Percentiles rank a stretch among this genome's conserved stretches.
Conservation (phyloP, 2,888 invertebrate species). For the Esperia sulphurella region DNA sequence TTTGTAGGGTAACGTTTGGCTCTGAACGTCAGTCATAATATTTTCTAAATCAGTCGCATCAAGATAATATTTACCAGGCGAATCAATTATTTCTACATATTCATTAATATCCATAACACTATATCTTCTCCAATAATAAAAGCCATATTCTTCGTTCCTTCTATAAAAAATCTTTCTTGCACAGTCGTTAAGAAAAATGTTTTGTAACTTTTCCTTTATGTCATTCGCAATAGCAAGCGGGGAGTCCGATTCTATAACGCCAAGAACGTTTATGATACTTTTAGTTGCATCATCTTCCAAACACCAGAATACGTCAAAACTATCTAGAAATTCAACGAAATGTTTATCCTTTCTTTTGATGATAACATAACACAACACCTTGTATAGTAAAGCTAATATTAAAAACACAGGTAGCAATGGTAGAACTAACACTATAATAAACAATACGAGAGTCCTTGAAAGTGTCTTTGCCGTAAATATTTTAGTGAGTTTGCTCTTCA, state of each 20-base stretch:
- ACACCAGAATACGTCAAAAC: slow-evolving; percentile 76
- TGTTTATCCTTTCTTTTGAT: slow-evolving; percentile 42
- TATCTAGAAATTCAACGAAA: slow-evolving; percentile 67
- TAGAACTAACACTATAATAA: slow-evolving; percentile 25
- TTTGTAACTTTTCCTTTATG: slow-evolving; percentile 37
- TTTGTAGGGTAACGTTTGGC: slow-evolving; percentile 58
- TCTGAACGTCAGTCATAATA: slow-evolving; percentile 52
- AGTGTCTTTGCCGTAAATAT: slow-evolving; percentile 15
- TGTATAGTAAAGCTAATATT: slow-evolving; percentile 33
- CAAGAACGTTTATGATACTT: slow-evolving; percentile 69
- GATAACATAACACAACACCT: slow-evolving; percentile 37
- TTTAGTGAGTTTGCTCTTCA: slow-evolving; percentile 15
- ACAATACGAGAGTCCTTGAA: slow-evolving; percentile 20
- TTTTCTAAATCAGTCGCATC: slow-evolving; percentile 45
- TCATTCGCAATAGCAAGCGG: slow-evolving; percentile 28
- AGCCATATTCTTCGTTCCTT: slow-evolving; percentile 63
- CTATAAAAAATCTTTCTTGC: slow-evolving; percentile 62
- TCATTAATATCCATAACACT: slow-evolving; percentile 50
- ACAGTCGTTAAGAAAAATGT: slow-evolving; percentile 23
- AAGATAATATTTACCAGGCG: slow-evolving; percentile 32
- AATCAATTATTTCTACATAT: slow-evolving; percentile 60
- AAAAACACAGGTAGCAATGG: slow-evolving; percentile 32
- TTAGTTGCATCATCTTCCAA: slow-evolving; percentile 63
- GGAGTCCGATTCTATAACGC: slow-evolving; percentile 55
- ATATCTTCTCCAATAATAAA: slow-evolving; percentile 69